A percentile compares a stretch with the other conserved stretches of the same genome.
Evolutionary conservation across 2,113 vertebrate species (phyloP).

Genomic region (Burhinus oedicnemus): DNA sequence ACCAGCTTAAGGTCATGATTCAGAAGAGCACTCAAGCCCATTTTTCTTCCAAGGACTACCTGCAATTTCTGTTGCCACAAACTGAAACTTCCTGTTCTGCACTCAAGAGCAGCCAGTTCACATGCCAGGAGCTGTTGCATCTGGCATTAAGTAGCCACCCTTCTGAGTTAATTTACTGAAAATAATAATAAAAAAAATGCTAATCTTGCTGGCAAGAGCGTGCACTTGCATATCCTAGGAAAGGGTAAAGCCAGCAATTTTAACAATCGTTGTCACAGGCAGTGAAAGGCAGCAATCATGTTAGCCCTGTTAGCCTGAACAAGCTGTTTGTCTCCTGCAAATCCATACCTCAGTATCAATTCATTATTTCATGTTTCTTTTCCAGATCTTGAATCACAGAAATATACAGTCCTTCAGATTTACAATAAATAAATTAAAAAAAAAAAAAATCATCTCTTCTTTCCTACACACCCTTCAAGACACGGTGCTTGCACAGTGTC

Average conservation of each 20-base stretch:
- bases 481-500: rapidly evolving
- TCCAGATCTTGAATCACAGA: background rate
- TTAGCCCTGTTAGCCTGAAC: background rate
- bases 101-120: background rate
- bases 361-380: background rate
- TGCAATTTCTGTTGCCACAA: background rate
- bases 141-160: background rate
- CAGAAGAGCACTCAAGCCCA: background rate
- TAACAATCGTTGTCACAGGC: background rate
- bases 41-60: background rate
- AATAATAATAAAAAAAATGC: background rate
- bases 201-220: background rate
- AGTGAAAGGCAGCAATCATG: background rate
- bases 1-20: background rate
- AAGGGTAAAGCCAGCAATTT: background rate
- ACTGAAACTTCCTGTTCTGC: background rate
- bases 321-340: background rate
- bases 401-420: background rate
- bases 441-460: background rate
- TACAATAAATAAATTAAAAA: background rate
- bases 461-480: background rate
- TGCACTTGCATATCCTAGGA: background rate
- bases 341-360: background rate
- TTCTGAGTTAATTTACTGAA: background rate
- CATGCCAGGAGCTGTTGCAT: background rate